These are phyloP conservation scores for Microtus pennsylvanicus DNA, from an alignment of 2,113 vertebrate genomes.

Conservation along the genomic window DNA sequence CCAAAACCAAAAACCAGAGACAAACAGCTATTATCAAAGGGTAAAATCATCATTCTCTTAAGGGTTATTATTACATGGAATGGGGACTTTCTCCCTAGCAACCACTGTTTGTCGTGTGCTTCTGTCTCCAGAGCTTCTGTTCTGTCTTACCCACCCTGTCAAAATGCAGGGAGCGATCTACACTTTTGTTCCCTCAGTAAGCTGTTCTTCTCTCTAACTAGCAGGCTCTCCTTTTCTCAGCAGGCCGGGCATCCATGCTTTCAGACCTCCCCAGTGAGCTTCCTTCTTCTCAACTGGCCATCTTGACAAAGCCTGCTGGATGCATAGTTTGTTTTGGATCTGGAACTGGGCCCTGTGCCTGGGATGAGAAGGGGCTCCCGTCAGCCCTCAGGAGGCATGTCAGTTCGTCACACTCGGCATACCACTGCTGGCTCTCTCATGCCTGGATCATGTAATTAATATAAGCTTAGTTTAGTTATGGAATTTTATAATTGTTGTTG, in stretches of 20 bases:
- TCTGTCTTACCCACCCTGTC: not conserved
- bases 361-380: not conserved
- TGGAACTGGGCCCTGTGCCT: not conserved
- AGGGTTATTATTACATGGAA: not conserved
- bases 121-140: not conserved
- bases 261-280: not conserved
- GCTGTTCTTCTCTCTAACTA: not conserved
- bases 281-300: not conserved
- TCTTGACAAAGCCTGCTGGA: not conserved
- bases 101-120: not conserved
- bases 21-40: conserved; percentile 7
- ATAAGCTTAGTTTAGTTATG: not conserved
- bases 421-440: no score
- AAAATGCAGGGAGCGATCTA: not conserved
- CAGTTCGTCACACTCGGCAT: not conserved
- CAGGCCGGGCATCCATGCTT: not conserved
- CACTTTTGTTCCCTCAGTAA: not conserved
- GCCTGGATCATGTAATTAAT: not conserved
- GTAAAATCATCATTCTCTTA: not conserved
- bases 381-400: not conserved
- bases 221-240: not conserved
- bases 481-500: not conserved
- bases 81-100: conserved; percentile 37
- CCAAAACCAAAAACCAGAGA: not conserved
- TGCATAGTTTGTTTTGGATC: not conserved